phyloP scores from a whole-genome alignment of 2,797 vertebrate genomes.

The Trichosurus vulpecula region DNA sequence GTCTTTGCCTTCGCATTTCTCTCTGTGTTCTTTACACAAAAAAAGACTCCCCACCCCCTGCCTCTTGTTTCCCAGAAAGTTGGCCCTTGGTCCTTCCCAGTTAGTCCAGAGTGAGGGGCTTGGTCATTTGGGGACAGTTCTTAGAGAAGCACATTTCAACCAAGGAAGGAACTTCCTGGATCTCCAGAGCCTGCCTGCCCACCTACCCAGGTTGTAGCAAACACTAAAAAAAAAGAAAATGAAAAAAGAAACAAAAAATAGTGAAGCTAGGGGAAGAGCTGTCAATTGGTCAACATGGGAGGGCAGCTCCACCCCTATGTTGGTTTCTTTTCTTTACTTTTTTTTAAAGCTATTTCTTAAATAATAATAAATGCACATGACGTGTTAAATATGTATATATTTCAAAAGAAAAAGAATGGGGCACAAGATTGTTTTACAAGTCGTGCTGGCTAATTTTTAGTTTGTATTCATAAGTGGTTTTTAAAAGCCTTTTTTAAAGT shows the following conservation, averaged over 20 bases:
- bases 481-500: constrained; percentile 98
- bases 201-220: constrained; percentile 80
- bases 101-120: constrained; percentile 72
- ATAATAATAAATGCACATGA: constrained; percentile 89
- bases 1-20: constrained; percentile 71
- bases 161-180: constrained; percentile 80
- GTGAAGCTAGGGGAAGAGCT: constrained; percentile 72
- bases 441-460: constrained; percentile 97
- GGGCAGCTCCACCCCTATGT: constrained; percentile 81
- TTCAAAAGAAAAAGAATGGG: constrained; percentile 87
- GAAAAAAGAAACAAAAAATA: constrained; percentile 2
- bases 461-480: constrained; percentile 99
- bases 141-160: constrained; percentile 86
- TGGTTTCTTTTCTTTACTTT: constrained; percentile 85
- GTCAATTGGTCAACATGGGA: constrained; percentile 83
- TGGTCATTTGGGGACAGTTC: constrained; percentile 80
- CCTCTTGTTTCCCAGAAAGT: constrained; percentile 78
- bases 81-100: constrained; percentile 73
- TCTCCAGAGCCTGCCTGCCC: constrained; percentile 76
- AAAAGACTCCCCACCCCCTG: constrained; percentile 64
- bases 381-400: constrained; percentile 92
- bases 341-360: constrained; percentile 90
- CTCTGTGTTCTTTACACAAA: constrained; percentile 63
- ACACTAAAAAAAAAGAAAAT: constrained; percentile 81
- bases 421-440: constrained; percentile 92